Base-by-base conservation (phyloP, 2,888 invertebrate species). In the Meteorus cinctellus region DNA sequence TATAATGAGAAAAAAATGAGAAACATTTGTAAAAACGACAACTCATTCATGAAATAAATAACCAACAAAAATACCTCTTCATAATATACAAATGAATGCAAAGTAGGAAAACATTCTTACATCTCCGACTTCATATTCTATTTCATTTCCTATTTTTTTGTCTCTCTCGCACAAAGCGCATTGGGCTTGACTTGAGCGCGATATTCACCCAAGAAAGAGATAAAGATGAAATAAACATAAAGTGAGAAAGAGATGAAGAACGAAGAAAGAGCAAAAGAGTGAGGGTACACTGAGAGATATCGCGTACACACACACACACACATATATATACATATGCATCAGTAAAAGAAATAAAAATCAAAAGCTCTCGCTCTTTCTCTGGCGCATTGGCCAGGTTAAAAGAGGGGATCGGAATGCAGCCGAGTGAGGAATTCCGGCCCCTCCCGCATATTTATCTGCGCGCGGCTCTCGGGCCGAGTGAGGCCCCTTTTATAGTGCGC, bases 401-500 rank as follows among this genome's bases (percentile, higher is more conserved):
- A 81, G 78, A 79, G 83, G 82, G 84, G 84, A 80, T 83, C 85
- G 88, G 89, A 89, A 89, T 89, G 89, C 88, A 88, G 87, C 88
- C 86, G 87, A 89, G 89, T 88, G 89, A 89, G 88, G 89, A 89
- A 89, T 89, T 89, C 89, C 88, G 87, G 88, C 87, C 89, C 89
- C 88, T 89, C 89, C 89, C 89, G 89, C 89, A 88, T 89, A 89
- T 88, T 89, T 89, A 89, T 89, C 89, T 85, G 85, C 82, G 82
- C 85, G 82, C 77, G 80, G 80, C 78, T 82, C 82, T 90, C 82
- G 88, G 87, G 80, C 78, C 72, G 75, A 80, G 80, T 78, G 78
- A 79, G 80, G 78, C 85, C 83, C 82, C 81, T 81, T 80, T 81
- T 79, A 81, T 79, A 81, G 81, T 81, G 78, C 78, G 79, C 79